Evolutionary conservation across 2,888 invertebrate genomes (phyloP), one percentile per base, ranked within the genome.

Genomic region (Thymelicus sylvestris): DNA sequence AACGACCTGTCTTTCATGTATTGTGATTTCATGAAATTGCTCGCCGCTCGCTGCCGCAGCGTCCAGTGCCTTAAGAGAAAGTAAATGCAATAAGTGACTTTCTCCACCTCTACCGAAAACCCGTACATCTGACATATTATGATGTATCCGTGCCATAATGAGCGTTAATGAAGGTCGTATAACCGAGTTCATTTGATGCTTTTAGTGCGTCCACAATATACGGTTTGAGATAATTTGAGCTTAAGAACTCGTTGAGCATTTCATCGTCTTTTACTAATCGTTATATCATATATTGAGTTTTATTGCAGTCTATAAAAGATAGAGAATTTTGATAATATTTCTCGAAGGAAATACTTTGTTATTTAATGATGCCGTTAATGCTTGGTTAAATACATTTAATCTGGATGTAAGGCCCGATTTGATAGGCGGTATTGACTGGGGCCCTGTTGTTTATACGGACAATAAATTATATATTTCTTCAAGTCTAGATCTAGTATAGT

Each of bases 21-120:
- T 44, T 44, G 2, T 44, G 7, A 7, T 44, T 10, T 44, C 3
- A 10, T 24, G 10, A 55, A 24, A 2, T 2, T 64, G 10, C 4
- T 15, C 44, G 50, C 59, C 39, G 3, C 19, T 65, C 48, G 57
- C 6, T 7, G 31, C 19, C 6, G 8, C 12, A 39, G 13, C 48
- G n/a, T 44, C 59, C 15, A 39, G n/a, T 39, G 66, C 64, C 50
- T 66, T 47, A 66, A 38, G 72, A 66, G 74, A 74, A 74, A 74
- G 74, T 73, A 73, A 72, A 70, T 67, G 63, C 60, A 15, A 47
- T 65, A 65, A 72, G 62, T 72, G 70, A 72, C 72, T 69, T 67
- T 71, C 67, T 63, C 66, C 62, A 50, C 24, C 66, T 63, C 66
- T 60, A 50, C 39, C 66, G 55, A 63, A 66, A 71, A 74, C 73